phyloP scores from a whole-genome alignment of 2,113 vertebrate genomes.

The Zosterops pallidus region DNA sequence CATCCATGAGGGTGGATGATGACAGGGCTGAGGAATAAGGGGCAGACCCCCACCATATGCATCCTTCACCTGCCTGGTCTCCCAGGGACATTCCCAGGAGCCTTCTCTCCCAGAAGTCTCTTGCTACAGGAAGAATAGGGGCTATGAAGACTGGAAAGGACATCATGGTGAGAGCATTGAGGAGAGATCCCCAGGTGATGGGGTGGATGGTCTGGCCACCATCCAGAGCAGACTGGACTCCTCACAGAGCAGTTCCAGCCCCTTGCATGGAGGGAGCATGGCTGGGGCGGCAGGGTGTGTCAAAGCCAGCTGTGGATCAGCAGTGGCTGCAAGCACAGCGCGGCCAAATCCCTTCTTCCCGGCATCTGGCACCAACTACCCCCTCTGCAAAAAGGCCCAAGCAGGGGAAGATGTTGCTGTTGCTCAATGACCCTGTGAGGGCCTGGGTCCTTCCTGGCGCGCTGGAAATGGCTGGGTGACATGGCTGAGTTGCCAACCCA shows the following conservation, averaged over 20 bases:
- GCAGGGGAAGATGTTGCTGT: background rate
- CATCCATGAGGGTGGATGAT: rapidly evolving
- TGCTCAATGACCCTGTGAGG: background rate
- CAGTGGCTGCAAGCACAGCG: rapidly evolving
- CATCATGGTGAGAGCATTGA: background rate
- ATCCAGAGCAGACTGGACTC: background rate
- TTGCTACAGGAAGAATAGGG: rapidly evolving
- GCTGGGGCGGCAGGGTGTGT: rapidly evolving
- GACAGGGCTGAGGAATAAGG: background rate
- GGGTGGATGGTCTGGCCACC: background rate
- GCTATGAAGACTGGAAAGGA: background rate
- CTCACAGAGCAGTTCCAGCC: background rate
- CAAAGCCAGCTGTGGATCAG: background rate
- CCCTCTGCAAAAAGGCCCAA: background rate
- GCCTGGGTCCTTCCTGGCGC: background rate
- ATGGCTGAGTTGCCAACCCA: rapidly evolving
- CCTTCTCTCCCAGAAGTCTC: background rate
- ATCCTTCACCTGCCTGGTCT: background rate
- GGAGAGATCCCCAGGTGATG: background rate
- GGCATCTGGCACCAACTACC: background rate
- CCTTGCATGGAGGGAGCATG: rapidly evolving
- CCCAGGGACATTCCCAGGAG: background rate
- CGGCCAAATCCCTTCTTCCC: conserved; percentile 6
- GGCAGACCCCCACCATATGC: rapidly evolving
- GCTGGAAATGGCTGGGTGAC: background rate